Base-by-base conservation (phyloP, 2,888 invertebrate species). In the Eupeodes latifasciatus region DNA sequence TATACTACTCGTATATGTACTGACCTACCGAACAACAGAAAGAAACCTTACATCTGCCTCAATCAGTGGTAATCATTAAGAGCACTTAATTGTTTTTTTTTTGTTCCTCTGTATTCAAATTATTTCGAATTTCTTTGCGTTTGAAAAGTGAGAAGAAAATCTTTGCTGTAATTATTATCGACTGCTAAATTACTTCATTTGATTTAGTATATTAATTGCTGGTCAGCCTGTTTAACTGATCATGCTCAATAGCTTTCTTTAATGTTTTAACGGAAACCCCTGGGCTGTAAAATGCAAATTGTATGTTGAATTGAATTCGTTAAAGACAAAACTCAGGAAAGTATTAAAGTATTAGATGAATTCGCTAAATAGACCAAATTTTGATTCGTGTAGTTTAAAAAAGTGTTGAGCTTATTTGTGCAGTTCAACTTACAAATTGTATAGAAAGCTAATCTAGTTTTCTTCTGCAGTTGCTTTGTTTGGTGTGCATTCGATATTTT, bases 31-130 rank as follows among this genome's bases (percentile, higher is more conserved):
- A n/a, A 59, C 57, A 7, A 27, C 19, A 2, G 34, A 59, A 59
- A 59, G 59, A 59, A 59, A 59, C 59, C 34, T 59, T 59, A 59
- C 9, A 36, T 9, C 36, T 36, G 9, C 49, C 10, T 14, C 71
- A 72, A 72, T 72, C 44, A 14, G 10, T 44, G 57, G n/a, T 36
- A 59, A 36, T 57, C 57, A 57, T 27, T 27, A 6, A 57, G 57
- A 27, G 57, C 34, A 59, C 9, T 57, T 57, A 5, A 14, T 1
- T 59, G 0, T 19, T 59, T 34, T 14, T 19, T 55, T 19, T n/a
- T 53, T n/a, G n/a, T n/a, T 5, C n/a, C 36, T 40, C 19, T 36
- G 0, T 6, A 64, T 64, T 62, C 2, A 44, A 64, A 19, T 5
- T 5, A 5, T 16, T 44, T 64, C 12, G 11, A 62, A 19, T 64